Conservation (phyloP, 2,797 vertebrate species). For the Heteromormyrus szaboi region DNA sequence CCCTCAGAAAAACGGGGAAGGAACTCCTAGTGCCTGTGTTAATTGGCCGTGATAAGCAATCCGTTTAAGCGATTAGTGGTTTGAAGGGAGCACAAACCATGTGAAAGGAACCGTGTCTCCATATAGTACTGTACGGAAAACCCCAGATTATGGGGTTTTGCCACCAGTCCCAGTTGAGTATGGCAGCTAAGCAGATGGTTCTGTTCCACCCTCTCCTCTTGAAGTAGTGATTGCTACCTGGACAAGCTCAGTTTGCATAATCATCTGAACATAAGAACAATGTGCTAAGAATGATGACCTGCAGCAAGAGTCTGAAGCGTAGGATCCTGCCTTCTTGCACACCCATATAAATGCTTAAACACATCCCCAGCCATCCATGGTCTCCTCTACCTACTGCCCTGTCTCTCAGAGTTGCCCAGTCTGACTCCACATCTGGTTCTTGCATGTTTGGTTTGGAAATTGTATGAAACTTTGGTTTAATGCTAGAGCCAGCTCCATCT, state of each 20-base stretch:
- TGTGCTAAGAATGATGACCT: not conserved
- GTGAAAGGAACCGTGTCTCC: not conserved
- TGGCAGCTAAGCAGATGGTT: not conserved
- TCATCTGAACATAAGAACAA: not conserved
- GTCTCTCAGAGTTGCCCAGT: not conserved
- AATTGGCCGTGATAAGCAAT: not conserved
- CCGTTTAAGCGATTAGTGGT: conserved; percentile 15
- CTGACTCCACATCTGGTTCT: not conserved
- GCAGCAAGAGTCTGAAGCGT: not conserved
- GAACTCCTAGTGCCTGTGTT: not conserved
- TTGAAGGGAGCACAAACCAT: conserved; percentile 13
- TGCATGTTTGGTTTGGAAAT: not conserved
- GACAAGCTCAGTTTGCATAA: not conserved
- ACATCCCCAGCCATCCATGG: not conserved
- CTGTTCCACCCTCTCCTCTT: not conserved
- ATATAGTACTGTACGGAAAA: not conserved
- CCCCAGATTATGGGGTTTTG: not conserved
- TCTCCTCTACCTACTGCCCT: not conserved
- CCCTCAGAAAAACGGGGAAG: not conserved
- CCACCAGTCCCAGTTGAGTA: not conserved
- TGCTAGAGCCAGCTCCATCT: not conserved
- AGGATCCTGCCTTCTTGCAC: not conserved
- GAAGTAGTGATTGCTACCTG: not conserved
- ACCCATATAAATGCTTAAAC: not conserved
- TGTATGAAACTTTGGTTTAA: not conserved